Evolutionary conservation across 2,888 invertebrate genomes (phyloP).

Genomic region (Glaucopsyche alexis): DNA sequence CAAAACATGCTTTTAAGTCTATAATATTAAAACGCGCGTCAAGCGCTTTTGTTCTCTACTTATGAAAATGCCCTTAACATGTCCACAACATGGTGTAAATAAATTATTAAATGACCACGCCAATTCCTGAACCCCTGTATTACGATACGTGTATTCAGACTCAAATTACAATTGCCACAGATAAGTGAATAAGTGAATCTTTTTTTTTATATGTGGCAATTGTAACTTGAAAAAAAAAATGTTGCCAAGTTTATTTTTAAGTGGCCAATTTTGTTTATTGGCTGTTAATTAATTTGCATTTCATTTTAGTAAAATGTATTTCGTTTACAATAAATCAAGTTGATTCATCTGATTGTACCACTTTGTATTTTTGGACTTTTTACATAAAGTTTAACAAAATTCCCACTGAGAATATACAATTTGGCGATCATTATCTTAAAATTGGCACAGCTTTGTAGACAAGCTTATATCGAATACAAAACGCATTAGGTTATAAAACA

Average conservation of each 20-base stretch:
- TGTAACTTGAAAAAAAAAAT: background rate
- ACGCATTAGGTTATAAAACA: slow-evolving; percentile 45
- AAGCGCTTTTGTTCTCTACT: background rate
- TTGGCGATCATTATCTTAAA: slow-evolving; percentile 58
- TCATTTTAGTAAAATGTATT: background rate
- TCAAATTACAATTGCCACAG: background rate
- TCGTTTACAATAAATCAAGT: background rate
- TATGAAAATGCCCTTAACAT: background rate
- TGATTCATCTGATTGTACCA: background rate
- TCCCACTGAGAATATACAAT: slow-evolving; percentile 41
- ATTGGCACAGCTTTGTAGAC: slow-evolving; percentile 56
- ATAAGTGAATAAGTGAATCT: background rate
- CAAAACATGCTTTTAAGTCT: background rate
- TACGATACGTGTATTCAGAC: background rate
- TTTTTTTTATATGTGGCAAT: no score
- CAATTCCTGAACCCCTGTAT: slow-evolving; percentile 17
- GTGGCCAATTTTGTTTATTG: no score
- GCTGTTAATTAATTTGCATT: no score
- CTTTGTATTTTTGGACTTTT: background rate
- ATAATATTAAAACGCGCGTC: background rate
- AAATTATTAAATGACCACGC: background rate
- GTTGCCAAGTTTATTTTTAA: background rate
- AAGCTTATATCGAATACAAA: slow-evolving; percentile 41
- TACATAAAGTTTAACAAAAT: slow-evolving; percentile 6
- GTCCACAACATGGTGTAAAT: slow-evolving; percentile 3